A percentile compares a stretch with the other conserved stretches of the same genome.
Evolutionary conservation across 2,113 vertebrate genomes (phyloP).

Genomic region (Stigmatopora nigra): DNA sequence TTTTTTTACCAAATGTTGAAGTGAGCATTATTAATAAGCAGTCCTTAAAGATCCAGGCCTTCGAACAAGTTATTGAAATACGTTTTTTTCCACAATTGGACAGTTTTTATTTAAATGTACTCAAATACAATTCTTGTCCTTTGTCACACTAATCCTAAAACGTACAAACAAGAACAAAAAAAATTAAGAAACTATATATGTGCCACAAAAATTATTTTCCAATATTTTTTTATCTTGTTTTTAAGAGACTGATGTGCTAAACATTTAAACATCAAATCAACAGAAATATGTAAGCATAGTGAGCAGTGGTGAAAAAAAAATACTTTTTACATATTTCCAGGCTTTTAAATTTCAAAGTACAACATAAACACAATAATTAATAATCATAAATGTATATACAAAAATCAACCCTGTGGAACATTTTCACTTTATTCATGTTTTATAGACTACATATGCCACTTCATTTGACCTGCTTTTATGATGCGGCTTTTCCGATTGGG

Average conservation of each 20-base stretch:
- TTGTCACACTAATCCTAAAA: neutral
- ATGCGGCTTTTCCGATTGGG: neutral
- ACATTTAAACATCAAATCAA: neutral
- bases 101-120: too few relatives aligned
- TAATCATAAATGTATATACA: neutral
- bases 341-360: neutral
- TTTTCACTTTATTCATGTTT: conserved; percentile 1
- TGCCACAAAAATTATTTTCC: too few relatives aligned
- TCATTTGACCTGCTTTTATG: neutral
- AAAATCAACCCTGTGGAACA: neutral
- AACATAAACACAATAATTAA: neutral
- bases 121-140: too few relatives aligned
- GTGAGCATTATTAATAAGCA: neutral
- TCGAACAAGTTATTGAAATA: neutral
- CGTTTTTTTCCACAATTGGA: too few relatives aligned
- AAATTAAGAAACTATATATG: neutral
- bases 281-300: neutral
- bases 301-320: neutral
- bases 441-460: neutral
- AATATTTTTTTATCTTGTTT: too few relatives aligned
- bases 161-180: neutral
- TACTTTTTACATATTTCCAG: neutral
- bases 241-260: too few relatives aligned
- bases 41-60: neutral
- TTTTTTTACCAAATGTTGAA: neutral